These are phyloP conservation scores for Gordius sp. DNA, from an alignment of 2,888 invertebrate genomes.

Conservation along the genomic window DNA sequence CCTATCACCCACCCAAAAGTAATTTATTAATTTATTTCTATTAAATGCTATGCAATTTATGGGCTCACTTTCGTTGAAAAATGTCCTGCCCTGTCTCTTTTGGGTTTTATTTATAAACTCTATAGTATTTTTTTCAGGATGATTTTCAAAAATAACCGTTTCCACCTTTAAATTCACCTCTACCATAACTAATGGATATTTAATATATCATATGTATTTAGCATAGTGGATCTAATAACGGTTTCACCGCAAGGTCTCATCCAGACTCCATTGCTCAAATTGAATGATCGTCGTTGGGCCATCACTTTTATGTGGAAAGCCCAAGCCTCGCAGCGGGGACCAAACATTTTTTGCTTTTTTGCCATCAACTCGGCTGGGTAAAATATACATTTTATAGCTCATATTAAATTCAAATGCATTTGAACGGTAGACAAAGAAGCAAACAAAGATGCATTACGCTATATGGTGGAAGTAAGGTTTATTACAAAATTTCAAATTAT, in stretches of 20 bases:
- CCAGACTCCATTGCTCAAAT: neutral
- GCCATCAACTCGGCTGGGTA: conserved; percentile 10
- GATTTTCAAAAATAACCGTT: too few species aligned
- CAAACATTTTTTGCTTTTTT: conserved; percentile 2
- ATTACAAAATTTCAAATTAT: neutral
- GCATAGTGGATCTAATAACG: conserved; percentile 4
- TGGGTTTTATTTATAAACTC: too few species aligned
- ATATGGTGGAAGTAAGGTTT: conserved; percentile 10
- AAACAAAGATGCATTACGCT: neutral
- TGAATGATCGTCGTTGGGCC: neutral
- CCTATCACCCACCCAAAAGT: neutral
- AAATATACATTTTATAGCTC: neutral
- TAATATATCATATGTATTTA: too few species aligned
- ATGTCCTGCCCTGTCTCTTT: too few species aligned
- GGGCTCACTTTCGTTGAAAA: too few species aligned
- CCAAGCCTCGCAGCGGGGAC: neutral
- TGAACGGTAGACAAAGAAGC: conserved; percentile 14
- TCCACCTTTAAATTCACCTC: too few species aligned
- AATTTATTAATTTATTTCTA: too few species aligned
- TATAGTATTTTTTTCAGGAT: too few species aligned
- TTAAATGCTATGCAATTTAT: too few species aligned
- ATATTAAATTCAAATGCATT: neutral
- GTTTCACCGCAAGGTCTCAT: conserved; percentile 6
- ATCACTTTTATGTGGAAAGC: neutral
- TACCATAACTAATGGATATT: too few species aligned